Conservation (phyloP, 2,113 vertebrate genomes). For the Marmota monax region DNA sequence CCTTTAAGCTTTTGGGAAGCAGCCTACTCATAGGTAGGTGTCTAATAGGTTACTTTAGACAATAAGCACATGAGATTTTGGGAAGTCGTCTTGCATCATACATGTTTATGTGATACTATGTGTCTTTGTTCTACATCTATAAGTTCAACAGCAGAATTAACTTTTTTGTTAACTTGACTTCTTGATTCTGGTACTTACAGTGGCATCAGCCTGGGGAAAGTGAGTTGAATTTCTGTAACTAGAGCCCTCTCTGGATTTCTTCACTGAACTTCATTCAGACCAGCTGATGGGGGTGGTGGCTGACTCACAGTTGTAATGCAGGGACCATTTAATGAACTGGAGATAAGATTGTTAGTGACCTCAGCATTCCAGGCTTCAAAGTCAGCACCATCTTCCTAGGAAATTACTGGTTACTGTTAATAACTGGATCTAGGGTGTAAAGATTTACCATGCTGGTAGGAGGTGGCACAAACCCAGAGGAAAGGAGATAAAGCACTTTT, state of each 20-base stretch:
- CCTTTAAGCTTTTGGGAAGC: neutral
- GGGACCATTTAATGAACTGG: slow-evolving; percentile 65
- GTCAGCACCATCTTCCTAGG: slow-evolving; percentile 59
- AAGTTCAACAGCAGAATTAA: neutral
- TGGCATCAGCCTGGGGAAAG: neutral
- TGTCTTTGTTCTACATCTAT: neutral
- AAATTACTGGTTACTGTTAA: slow-evolving; percentile 82
- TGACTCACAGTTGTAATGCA: slow-evolving; percentile 61
- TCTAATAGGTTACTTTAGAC: neutral
- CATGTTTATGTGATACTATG: neutral
- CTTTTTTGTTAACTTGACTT: neutral
- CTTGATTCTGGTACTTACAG: neutral
- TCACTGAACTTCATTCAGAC: neutral
- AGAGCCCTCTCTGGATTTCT: neutral
- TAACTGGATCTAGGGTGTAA: slow-evolving; percentile 67
- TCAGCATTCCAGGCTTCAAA: slow-evolving; percentile 79
- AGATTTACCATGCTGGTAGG: slow-evolving; percentile 50
- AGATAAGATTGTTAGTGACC: slow-evolving; percentile 76
- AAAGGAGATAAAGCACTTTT: slow-evolving; percentile 76
- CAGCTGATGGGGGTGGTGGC: neutral
- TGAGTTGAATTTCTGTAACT: neutral
- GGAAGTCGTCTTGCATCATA: neutral
- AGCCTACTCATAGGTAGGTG: too few relatives aligned
- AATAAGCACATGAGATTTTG: too few relatives aligned
- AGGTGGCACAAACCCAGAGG: slow-evolving; percentile 56